Evolutionary conservation across 92 coral and sea anemone species (phyloP).

Genomic region (Paramuricea clavata): DNA sequence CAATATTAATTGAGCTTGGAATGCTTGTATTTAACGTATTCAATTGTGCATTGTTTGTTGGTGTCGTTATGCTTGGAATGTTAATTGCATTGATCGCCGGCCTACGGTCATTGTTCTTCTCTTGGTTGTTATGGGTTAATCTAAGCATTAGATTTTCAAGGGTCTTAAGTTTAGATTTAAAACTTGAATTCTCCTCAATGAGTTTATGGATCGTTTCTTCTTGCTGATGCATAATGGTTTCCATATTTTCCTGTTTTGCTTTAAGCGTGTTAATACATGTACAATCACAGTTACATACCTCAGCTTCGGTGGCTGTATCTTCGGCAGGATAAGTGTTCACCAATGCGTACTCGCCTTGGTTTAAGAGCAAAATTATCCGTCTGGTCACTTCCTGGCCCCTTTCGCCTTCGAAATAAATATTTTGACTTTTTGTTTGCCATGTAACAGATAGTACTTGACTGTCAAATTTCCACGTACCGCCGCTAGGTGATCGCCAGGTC

Average conservation of each 20-base stretch:
- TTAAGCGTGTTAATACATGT: not conserved
- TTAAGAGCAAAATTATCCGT: too few relatives aligned
- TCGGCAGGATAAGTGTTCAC: not conserved
- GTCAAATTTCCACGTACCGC: slow-evolving; percentile 14
- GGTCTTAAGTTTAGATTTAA: not conserved
- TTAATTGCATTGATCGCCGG: too few relatives aligned
- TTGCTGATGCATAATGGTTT: not conserved
- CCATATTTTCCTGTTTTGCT: not conserved
- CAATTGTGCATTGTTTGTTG: too few relatives aligned
- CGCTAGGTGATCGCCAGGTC: slow-evolving; percentile 30
- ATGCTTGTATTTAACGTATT: too few relatives aligned
- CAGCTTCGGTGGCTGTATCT: not conserved
- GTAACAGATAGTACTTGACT: not conserved
- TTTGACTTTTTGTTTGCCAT: too few relatives aligned
- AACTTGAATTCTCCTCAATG: not conserved
- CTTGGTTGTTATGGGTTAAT: not conserved
- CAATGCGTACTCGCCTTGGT: too few relatives aligned
- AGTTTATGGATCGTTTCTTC: not conserved
- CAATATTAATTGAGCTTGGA: too few relatives aligned
- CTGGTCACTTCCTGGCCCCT: not conserved
- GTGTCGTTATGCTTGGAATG: too few relatives aligned
- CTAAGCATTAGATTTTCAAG: not conserved
- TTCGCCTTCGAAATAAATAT: not conserved
- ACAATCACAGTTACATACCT: not conserved
- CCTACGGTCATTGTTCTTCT: not conserved